Percentiles rank a stretch among this genome's conserved stretches.
Conservation (phyloP, 2,888 invertebrate species). For the Eupithecia inturbata region DNA sequence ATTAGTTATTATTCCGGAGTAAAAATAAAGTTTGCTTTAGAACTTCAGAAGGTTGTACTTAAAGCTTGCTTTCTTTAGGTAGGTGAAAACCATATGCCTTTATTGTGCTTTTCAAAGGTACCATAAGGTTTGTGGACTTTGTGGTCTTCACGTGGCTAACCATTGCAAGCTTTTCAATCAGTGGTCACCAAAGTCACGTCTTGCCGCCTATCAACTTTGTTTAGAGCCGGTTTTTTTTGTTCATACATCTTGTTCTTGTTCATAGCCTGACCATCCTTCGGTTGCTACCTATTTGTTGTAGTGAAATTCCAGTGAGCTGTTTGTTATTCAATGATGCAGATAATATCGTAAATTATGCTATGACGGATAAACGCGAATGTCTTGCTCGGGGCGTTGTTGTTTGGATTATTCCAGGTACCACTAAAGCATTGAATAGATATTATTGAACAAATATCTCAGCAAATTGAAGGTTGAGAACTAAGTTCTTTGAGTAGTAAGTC, state of each 20-base stretch:
- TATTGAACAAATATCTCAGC: neutral
- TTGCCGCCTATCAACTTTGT: neutral
- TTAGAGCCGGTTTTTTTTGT: neutral
- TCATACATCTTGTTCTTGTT: neutral
- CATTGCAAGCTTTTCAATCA: neutral
- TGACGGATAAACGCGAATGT: slow-evolving; percentile 29
- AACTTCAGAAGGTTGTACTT: neutral
- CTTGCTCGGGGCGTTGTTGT: slow-evolving; percentile 7
- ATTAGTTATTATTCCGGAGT: slow-evolving; percentile 39
- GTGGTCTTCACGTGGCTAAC: neutral
- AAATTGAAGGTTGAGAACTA: neutral
- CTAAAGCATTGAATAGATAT: neutral
- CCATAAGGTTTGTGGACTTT: neutral
- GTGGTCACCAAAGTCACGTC: neutral
- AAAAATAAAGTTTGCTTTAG: slow-evolving; percentile 6
- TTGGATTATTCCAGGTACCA: neutral
- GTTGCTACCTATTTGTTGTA: neutral
- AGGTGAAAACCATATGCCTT: too few relatives aligned
- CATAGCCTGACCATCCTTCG: neutral
- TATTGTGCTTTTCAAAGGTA: neutral
- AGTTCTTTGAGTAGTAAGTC: neutral
- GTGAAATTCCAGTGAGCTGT: slow-evolving; percentile 40
- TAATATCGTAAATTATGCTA: slow-evolving; percentile 36
- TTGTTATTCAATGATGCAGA: slow-evolving; percentile 43
- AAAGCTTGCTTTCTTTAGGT: neutral